Evolutionary conservation across 2,888 invertebrate genomes (phyloP).

Genomic region (Cheilosia scutellata): DNA sequence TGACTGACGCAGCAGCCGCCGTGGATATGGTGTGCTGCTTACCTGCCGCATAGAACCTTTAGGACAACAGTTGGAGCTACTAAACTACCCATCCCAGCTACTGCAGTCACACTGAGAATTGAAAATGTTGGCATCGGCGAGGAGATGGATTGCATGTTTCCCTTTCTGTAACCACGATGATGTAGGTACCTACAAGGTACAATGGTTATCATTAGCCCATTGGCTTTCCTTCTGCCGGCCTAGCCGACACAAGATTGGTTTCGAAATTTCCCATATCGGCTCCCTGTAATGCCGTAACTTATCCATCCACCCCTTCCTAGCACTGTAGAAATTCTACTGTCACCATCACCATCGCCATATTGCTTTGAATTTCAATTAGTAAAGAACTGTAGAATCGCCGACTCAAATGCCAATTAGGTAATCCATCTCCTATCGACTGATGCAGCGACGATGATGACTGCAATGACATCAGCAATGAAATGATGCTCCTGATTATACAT

Average conservation of each 20-base stretch:
- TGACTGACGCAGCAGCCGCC: slow-evolving; percentile 42
- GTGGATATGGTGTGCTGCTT: not conserved
- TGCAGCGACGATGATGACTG: slow-evolving; percentile 21
- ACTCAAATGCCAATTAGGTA: slow-evolving; percentile 47
- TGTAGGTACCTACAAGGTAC: too few species aligned
- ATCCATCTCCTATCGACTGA: slow-evolving; percentile 11
- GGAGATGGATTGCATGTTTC: slow-evolving; percentile 29
- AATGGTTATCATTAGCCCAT: slow-evolving; percentile 38
- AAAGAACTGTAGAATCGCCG: slow-evolving; percentile 42
- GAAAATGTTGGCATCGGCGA: not conserved
- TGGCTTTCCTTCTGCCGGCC: slow-evolving; percentile 7
- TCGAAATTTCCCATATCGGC: slow-evolving; percentile 7
- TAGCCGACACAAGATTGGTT: slow-evolving; percentile 11
- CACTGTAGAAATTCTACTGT: slow-evolving; percentile 21
- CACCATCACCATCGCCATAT: slow-evolving; percentile 31
- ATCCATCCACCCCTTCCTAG: not conserved
- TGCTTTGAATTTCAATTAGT: slow-evolving; percentile 39
- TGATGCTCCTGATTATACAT: slow-evolving; percentile 27
- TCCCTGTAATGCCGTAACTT: slow-evolving; percentile 1
- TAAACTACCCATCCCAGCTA: not conserved
- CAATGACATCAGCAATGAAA: slow-evolving; percentile 17
- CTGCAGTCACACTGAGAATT: slow-evolving; percentile 18
- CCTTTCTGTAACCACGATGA: slow-evolving; percentile 12
- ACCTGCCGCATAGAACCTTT: slow-evolving; percentile 42
- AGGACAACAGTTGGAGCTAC: slow-evolving; percentile 5